Conservation (phyloP, 64 coral and sea anemone species). For the Catalaphyllia jardinei region DNA sequence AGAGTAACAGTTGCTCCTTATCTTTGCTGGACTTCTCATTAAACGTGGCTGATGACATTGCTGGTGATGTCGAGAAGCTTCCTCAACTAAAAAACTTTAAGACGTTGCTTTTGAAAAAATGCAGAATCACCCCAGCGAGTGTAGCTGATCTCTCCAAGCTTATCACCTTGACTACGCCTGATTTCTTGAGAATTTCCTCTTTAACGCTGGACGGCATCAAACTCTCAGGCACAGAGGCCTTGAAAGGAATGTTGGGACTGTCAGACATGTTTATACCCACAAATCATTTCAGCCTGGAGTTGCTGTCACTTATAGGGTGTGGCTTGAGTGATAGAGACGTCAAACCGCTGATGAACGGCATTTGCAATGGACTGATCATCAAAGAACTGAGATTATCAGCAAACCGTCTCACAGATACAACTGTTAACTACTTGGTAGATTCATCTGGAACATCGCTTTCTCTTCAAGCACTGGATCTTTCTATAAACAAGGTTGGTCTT, state of each 20-base stretch:
- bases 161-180: neutral
- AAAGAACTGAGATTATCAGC: conserved; percentile 59
- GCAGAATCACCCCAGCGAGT: conserved; percentile 51
- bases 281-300: conserved; percentile 40
- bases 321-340: conserved; percentile 78
- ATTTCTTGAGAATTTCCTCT: conserved; percentile 19
- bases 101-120: conserved; percentile 46
- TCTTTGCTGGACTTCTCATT: conserved; percentile 60
- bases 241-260: conserved; percentile 63
- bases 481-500: conserved; percentile 63
- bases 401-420: conserved; percentile 73
- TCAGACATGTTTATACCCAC: conserved; percentile 53
- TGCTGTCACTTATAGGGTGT: conserved; percentile 56
- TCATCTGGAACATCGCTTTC: conserved; percentile 31
- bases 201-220: conserved; percentile 69
- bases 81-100: conserved; percentile 39
- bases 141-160: conserved; percentile 46
- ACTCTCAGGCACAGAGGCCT: conserved; percentile 57
- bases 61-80: conserved; percentile 31
- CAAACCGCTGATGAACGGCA: conserved; percentile 46
- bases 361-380: conserved; percentile 60
- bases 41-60: conserved; percentile 53
- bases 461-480: conserved; percentile 57
- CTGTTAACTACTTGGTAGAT: conserved; percentile 56
- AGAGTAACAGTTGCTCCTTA: conserved; percentile 1